phyloP scores from a whole-genome alignment of 2,113 vertebrate species.

The Cheirogaleus medius region DNA sequence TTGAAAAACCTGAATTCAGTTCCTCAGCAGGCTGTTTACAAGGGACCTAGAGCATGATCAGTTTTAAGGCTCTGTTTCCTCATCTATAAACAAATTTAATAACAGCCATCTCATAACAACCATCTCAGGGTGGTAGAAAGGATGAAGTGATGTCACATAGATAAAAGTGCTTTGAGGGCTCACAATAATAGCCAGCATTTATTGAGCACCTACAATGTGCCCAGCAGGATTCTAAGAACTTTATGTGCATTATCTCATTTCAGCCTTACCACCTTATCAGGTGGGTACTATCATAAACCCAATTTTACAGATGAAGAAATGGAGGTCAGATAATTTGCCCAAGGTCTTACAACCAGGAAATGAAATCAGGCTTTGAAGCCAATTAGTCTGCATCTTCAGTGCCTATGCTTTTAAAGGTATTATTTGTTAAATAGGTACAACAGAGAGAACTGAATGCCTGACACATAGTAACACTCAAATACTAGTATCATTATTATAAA shows the following conservation, averaged over 20 bases:
- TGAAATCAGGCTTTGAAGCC: not conserved
- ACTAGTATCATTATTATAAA: not conserved
- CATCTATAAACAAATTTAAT: not conserved
- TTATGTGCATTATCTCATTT: not conserved
- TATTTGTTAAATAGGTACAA: not conserved
- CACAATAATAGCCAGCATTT: not conserved
- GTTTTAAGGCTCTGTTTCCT: conserved; percentile 2
- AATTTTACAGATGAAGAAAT: conserved; percentile 41
- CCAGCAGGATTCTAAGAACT: not conserved
- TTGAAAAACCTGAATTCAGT: not conserved
- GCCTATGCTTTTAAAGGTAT: not conserved
- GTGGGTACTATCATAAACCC: not conserved
- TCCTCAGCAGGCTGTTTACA: not conserved
- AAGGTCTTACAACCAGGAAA: conserved; percentile 14
- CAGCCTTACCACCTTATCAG: not conserved
- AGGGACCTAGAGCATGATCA: not conserved
- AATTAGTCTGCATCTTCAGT: not conserved
- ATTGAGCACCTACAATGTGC: not conserved
- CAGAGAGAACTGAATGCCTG: not conserved
- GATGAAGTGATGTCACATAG: not conserved
- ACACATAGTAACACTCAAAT: not conserved
- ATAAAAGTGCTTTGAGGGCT: not conserved
- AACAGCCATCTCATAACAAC: not conserved
- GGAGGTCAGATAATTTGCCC: not conserved
- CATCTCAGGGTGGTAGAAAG: not conserved